Conservation (phyloP, 1,140 invertebrate genomes). For the Trichonephila inaurata region DNA sequence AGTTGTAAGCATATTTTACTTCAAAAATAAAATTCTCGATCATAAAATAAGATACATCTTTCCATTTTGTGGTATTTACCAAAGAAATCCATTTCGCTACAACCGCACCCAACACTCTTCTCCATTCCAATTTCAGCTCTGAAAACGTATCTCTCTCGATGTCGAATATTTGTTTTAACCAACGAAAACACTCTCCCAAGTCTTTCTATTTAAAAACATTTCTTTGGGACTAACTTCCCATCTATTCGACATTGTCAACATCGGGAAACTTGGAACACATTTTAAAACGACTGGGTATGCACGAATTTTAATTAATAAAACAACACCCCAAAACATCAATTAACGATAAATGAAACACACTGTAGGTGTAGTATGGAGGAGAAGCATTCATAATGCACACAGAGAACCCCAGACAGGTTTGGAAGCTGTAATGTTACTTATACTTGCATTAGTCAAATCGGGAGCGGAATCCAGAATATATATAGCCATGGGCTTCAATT, state of each 20-base stretch:
- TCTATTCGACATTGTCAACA: constrained; percentile 13
- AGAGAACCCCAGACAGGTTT: neutral
- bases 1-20: too few relatives aligned
- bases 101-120: too few relatives aligned
- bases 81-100: too few relatives aligned
- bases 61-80: too few relatives aligned
- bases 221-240: neutral
- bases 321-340: constrained; percentile 43
- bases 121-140: too few relatives aligned
- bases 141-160: too few relatives aligned
- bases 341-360: constrained; percentile 7
- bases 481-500: constrained; percentile 59
- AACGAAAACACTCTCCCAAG: neutral
- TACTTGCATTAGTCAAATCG: constrained; percentile 70
- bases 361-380: neutral
- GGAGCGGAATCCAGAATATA: constrained; percentile 44
- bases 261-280: neutral
- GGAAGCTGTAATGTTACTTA: constrained; percentile 36
- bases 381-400: constrained; percentile 18
- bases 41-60: too few relatives aligned
- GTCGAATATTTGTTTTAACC: neutral
- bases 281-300: neutral
- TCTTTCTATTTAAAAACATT: neutral
- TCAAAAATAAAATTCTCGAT: too few relatives aligned
- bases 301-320: constrained; percentile 32